Percentiles rank a stretch among this genome's conserved stretches.
Evolutionary conservation across 2,113 vertebrate species (phyloP).

Genomic region (Lepus europaeus): DNA sequence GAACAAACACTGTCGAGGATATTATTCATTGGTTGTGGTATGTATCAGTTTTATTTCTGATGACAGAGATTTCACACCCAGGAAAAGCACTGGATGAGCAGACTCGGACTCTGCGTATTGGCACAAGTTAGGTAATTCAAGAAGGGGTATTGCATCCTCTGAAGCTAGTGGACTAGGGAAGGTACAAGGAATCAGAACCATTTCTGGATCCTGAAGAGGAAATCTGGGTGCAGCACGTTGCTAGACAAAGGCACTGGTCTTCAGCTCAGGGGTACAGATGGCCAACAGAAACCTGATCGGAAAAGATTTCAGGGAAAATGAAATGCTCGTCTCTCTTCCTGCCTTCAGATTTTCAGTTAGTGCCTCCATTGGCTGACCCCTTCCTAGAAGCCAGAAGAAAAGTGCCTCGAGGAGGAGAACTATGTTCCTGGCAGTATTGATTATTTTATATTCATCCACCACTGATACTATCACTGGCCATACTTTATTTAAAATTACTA

Average conservation of each 20-base stretch:
- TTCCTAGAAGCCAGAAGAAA: neutral
- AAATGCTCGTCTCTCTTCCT: neutral
- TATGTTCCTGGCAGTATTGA: neutral
- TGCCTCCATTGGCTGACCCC: neutral
- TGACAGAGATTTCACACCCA: neutral
- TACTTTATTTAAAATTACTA: slow-evolving; percentile 10
- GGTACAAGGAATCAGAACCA: rapidly evolving
- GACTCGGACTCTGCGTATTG: neutral
- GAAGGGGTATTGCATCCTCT: rapidly evolving
- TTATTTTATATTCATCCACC: neutral
- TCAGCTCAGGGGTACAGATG: neutral
- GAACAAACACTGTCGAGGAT: neutral
- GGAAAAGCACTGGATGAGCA: neutral
- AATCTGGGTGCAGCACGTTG: neutral
- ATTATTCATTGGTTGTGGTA: neutral
- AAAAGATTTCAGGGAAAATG: neutral
- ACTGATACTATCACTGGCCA: neutral
- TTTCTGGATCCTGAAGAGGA: neutral
- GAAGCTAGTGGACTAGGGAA: neutral
- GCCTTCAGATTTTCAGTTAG: neutral
- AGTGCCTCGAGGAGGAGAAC: neutral
- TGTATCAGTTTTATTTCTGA: neutral
- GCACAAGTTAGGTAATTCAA: neutral
- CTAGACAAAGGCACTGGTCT: neutral
- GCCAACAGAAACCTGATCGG: no score